phyloP scores from a whole-genome alignment of 2,113 vertebrate genomes.

The Eurypyga helias region DNA sequence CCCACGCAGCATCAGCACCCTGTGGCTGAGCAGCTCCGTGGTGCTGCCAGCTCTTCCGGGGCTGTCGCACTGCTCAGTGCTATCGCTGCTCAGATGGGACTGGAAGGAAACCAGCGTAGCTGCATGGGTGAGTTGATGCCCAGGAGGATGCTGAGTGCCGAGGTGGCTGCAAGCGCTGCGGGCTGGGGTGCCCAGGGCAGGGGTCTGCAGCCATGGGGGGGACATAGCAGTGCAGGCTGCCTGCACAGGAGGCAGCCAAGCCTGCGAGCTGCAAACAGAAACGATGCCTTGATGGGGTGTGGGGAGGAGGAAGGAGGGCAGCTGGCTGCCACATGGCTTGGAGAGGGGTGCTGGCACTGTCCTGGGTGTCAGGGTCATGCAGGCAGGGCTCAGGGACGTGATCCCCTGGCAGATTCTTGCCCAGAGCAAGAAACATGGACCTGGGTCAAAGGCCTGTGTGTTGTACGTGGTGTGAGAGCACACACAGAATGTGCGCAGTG shows the following conservation, averaged over 20 bases:
- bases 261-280: not conserved
- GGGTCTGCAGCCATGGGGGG: not conserved
- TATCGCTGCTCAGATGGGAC: not conserved
- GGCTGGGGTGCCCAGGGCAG: not conserved
- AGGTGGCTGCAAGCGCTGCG: rapidly evolving
- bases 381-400: rapidly evolving
- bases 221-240: not conserved
- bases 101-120: not conserved
- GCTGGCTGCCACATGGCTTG: rapidly evolving
- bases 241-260: rapidly evolving
- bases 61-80: not conserved
- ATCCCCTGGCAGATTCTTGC: rapidly evolving
- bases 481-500: rapidly evolving
- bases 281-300: not conserved
- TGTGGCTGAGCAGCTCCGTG: not conserved
- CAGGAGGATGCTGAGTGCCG: rapidly evolving
- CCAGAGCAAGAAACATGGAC: not conserved
- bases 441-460: rapidly evolving
- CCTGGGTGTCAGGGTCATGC: not conserved
- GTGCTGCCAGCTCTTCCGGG: not conserved
- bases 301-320: not conserved
- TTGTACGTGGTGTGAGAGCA: rapidly evolving
- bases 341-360: not conserved
- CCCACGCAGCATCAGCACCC: rapidly evolving
- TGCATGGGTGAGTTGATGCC: not conserved